phyloP scores from a whole-genome alignment of 1,140 invertebrate genomes.

The Drosophila dunni region DNA sequence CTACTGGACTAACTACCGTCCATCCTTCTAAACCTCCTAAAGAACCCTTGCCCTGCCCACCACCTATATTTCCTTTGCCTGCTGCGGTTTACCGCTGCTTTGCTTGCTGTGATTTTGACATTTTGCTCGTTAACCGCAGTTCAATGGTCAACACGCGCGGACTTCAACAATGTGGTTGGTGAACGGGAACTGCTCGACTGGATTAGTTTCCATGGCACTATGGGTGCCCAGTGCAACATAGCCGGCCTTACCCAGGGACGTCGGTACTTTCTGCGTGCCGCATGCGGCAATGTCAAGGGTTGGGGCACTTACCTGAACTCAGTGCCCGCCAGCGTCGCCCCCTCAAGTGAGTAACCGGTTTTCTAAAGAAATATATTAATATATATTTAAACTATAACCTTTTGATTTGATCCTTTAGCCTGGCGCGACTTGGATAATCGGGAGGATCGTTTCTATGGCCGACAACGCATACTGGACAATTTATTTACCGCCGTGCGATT shows the following conservation, averaged over 20 bases:
- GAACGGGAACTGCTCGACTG: slow-evolving; percentile 90
- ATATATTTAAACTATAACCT: not conserved
- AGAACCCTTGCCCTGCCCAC: not conserved
- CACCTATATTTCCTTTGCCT: not conserved
- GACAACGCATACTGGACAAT: slow-evolving; percentile 90
- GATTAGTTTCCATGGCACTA: slow-evolving; percentile 86
- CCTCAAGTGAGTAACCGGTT: slow-evolving; percentile 92
- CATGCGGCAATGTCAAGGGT: slow-evolving; percentile 95
- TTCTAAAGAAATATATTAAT: not conserved
- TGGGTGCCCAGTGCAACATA: slow-evolving; percentile 88
- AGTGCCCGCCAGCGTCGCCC: slow-evolving; percentile 92
- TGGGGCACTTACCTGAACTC: slow-evolving; percentile 92
- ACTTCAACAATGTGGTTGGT: slow-evolving; percentile 92
- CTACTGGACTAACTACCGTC: not conserved
- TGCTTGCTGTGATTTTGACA: slow-evolving; percentile 25
- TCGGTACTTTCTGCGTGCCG: slow-evolving; percentile 94
- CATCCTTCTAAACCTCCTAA: not conserved
- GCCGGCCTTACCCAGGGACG: slow-evolving; percentile 91
- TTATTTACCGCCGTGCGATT: slow-evolving; percentile 90
- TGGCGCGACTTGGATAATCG: slow-evolving; percentile 92
- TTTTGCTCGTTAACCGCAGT: slow-evolving; percentile 85
- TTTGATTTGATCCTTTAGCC: slow-evolving; percentile 85
- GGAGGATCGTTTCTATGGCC: slow-evolving; percentile 87
- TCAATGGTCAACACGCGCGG: slow-evolving; percentile 94
- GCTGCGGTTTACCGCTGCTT: slow-evolving; percentile 26